Conservation (phyloP, 2,113 vertebrate genomes). For the Macquaria ambigua region DNA sequence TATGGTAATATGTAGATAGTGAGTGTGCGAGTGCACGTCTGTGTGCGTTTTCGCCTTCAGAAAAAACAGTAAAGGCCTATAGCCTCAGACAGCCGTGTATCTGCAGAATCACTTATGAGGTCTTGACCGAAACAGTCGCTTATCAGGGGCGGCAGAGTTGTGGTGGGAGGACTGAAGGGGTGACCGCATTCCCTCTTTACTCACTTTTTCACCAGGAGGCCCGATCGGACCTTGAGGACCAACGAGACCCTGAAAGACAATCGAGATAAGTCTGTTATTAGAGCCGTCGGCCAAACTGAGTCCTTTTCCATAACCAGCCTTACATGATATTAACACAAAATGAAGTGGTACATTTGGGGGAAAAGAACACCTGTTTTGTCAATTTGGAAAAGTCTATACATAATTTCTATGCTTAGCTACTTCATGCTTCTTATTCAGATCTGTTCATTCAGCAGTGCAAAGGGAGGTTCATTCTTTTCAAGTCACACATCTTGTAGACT, state of each 20-base stretch:
- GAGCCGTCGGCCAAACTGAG: neutral
- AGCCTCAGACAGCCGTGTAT: conserved; percentile 60
- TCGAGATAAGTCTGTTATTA: conserved; percentile 21
- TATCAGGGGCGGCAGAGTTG: conserved; percentile 50
- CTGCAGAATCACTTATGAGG: conserved; percentile 80
- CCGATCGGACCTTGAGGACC: conserved; percentile 99
- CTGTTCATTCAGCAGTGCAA: conserved; percentile 22
- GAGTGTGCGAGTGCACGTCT: conserved; percentile 8
- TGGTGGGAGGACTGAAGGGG: conserved; percentile 31
- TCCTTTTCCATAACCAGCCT: neutral
- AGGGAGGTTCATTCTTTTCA: conserved; percentile 15
- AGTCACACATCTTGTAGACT: conserved; percentile 17
- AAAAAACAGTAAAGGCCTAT: conserved; percentile 39
- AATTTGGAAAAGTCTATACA: conserved; percentile 7
- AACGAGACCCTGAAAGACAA: conserved; percentile 90
- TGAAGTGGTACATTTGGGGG: neutral
- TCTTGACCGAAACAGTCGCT: conserved; percentile 61
- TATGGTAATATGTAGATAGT: conserved; percentile 21
- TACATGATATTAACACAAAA: neutral
- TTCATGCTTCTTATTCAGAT: conserved; percentile 14
- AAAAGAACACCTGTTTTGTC: conserved; percentile 9
- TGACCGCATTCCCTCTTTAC: conserved; percentile 54
- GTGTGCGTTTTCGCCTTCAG: conserved; percentile 40
- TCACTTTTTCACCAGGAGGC: conserved; percentile 98
- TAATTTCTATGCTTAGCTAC: conserved; percentile 2